Conservation (phyloP, 2,797 vertebrate species). For the Mus caroli region DNA sequence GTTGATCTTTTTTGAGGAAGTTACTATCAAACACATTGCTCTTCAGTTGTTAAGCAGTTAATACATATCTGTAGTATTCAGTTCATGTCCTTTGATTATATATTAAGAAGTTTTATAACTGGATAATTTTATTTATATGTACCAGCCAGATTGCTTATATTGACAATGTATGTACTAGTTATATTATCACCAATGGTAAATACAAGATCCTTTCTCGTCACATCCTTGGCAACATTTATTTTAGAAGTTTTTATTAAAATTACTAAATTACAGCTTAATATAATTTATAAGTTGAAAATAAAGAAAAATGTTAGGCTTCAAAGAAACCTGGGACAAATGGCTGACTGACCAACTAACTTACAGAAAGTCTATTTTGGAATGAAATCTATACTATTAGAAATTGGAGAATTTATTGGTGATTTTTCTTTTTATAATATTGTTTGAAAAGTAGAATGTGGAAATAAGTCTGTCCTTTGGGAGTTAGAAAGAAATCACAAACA, state of each 20-base stretch:
- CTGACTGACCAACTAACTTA: neutral
- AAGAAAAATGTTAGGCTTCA: neutral
- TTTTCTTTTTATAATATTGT: constrained; percentile 12
- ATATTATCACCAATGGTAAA: neutral
- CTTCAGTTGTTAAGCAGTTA: neutral
- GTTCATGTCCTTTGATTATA: neutral
- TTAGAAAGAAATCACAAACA: neutral
- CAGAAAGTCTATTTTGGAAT: constrained; percentile 10
- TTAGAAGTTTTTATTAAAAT: neutral
- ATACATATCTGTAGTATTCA: neutral
- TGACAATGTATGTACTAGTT: neutral
- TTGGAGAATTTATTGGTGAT: constrained; percentile 4
- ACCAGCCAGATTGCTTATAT: neutral
- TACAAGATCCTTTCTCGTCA: neutral
- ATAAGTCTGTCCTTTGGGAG: neutral
- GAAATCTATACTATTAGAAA: neutral
- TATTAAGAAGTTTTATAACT: neutral
- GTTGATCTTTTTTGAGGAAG: neutral
- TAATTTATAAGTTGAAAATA: neutral
- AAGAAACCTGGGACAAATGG: neutral
- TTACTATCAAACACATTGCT: neutral
- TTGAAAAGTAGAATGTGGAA: neutral
- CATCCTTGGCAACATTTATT: neutral
- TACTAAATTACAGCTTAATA: neutral
- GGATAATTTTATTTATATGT: neutral